Conservation (phyloP, 2,113 vertebrate genomes). For the Crotophaga sulcirostris region DNA sequence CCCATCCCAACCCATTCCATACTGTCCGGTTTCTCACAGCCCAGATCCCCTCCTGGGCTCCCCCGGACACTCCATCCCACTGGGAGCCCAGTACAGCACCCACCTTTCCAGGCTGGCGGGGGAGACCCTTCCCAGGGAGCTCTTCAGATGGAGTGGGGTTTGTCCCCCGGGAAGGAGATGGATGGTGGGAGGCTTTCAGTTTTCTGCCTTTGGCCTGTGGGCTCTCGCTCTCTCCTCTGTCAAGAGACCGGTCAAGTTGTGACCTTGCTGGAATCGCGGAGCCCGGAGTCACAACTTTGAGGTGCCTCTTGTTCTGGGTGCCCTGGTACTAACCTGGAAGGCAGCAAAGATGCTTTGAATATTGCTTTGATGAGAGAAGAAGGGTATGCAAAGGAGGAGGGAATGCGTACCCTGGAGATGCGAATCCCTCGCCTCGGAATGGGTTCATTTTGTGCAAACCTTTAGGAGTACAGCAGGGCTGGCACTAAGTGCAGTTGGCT, state of each 20-base stretch:
- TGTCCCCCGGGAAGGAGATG: background rate
- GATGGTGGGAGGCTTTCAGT: accelerated
- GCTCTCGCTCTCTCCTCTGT: accelerated
- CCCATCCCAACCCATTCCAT: background rate
- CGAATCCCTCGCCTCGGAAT: background rate
- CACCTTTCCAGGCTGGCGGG: background rate
- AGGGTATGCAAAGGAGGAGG: background rate
- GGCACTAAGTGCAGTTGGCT: accelerated
- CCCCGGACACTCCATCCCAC: background rate
- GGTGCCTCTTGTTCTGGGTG: background rate
- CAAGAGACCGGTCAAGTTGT: background rate
- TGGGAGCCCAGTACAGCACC: background rate
- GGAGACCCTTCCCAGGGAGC: background rate
- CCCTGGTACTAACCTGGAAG: background rate
- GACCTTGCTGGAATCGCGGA: background rate
- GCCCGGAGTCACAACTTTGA: background rate
- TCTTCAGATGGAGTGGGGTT: background rate
- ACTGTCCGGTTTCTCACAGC: background rate
- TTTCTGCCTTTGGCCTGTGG: background rate
- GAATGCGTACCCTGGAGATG: background rate
- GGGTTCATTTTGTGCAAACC: background rate
- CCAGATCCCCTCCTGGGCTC: background rate
- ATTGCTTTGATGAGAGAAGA: background rate
- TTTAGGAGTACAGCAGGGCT: accelerated
- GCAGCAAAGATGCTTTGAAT: background rate